Evolutionary conservation across 2,888 invertebrate genomes (phyloP), one percentile per base, ranked within the genome.

Genomic region (Reticulitermes lucifugus): DNA sequence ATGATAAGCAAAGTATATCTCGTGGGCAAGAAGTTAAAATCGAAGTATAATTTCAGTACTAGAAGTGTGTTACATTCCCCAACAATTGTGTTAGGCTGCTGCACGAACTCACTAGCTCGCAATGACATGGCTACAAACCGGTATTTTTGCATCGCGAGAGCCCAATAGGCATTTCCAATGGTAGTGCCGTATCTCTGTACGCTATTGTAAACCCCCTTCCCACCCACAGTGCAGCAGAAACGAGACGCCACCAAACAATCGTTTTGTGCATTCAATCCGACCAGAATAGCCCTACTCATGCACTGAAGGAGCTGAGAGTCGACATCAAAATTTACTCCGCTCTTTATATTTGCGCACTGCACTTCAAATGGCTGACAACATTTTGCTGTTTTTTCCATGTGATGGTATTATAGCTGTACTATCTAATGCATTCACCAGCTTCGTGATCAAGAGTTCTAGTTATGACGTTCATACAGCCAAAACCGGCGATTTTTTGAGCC

Each of bases 291-390:
- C 77, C 77, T 46, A 75, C 77, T 46, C 51, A 51, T 77, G 77
- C 77, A 46, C n/a, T 77, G 43, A n/a, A 77, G 51, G 46, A 77
- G 43, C n/a, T 77, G 46, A 77, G 77, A 77, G 77, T n/a, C 21
- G 77, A 77, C 77, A 77, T 77, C 77, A 77, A 77, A 77, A 77
- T 77, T 77, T 77, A 77, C 77, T 77, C 77, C 43, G 0, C 77
- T 77, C 77, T 77, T 77, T 77, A 77, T 77, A 51, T 77, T 77
- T 77, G 77, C 46, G 43, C 77, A 77, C 18, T 46, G 43, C 51
- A 77, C 77, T 77, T 51, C 77, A 77, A 77, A 77, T 51, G 46
- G 77, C 77, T 77, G 77, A 77, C 77, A 77, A 77, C 77, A 77
- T 77, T 77, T 77, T 43, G 43, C 77, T n/a, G 77, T 77, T 77